A percentile compares a stretch with the other conserved stretches of the same genome.
Evolutionary conservation across 2,113 vertebrate species (phyloP).

Genomic region (Burhinus oedicnemus): DNA sequence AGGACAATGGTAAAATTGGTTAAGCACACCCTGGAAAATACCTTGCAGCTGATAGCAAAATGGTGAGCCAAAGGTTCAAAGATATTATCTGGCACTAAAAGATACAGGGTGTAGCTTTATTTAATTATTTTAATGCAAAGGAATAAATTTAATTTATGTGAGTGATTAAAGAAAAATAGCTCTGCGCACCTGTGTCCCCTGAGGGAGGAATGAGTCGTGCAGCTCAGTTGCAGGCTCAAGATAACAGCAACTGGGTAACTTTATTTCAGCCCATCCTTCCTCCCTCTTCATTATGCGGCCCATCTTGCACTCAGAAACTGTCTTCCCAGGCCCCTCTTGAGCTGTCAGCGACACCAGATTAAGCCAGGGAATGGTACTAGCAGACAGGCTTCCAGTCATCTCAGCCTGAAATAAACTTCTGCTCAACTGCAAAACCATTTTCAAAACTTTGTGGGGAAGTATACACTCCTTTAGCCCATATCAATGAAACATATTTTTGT

Average conservation of each 20-base stretch:
- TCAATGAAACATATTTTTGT: background rate
- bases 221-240: conserved; percentile 65
- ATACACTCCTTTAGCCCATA: background rate
- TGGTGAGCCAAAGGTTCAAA: conserved; percentile 78
- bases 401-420: background rate
- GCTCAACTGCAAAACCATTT: background rate
- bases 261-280: conserved; percentile 45
- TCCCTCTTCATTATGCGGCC: background rate
- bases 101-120: conserved; percentile 69
- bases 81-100: conserved; percentile 77
- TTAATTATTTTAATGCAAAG: conserved; percentile 79
- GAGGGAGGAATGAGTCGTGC: conserved; percentile 72
- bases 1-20: conserved; percentile 64
- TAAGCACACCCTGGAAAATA: conserved; percentile 76
- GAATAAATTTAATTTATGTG: conserved; percentile 81
- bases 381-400: background rate
- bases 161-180: conserved; percentile 80
- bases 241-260: conserved; percentile 61
- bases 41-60: conserved; percentile 76
- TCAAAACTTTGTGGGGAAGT: background rate
- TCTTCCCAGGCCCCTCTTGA: background rate
- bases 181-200: conserved; percentile 77
- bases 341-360: background rate
- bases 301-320: background rate
- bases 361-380: background rate